phyloP scores from a whole-genome alignment of 2,797 vertebrate species.

The Anguilla pacifica region DNA sequence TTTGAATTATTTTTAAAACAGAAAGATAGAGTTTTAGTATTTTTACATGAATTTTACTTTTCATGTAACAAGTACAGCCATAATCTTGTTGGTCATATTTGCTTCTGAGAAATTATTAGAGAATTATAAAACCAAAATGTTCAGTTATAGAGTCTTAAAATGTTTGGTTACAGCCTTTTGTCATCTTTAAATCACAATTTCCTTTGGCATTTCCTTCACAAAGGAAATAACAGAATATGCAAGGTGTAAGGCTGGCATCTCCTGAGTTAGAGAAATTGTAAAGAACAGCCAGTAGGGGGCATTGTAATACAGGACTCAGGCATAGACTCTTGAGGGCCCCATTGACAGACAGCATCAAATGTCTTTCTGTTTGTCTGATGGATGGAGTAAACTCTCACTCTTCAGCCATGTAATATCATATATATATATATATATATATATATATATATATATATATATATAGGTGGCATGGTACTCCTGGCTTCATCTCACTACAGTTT shows the following conservation, averaged over 20 bases:
- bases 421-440: not conserved
- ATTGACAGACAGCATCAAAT: not conserved
- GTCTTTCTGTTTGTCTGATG: not conserved
- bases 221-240: not conserved
- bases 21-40: too few relatives aligned
- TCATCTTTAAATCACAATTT: not conserved
- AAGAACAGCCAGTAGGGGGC: constrained; percentile 54
- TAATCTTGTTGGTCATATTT: not conserved
- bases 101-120: not conserved
- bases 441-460: not conserved
- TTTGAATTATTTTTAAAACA: too few relatives aligned
- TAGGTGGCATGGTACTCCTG: too few relatives aligned
- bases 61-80: not conserved
- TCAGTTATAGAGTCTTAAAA: not conserved
- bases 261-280: not conserved
- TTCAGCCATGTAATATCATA: not conserved
- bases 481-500: too few relatives aligned
- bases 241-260: not conserved
- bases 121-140: not conserved
- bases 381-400: not conserved
- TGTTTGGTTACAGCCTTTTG: not conserved
- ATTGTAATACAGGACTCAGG: constrained; percentile 37
- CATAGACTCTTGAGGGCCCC: not conserved
- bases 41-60: too few relatives aligned
- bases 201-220: not conserved